Evolutionary conservation across 2,888 invertebrate species (phyloP).

Genomic region (Pyrrhosoma nymphula): DNA sequence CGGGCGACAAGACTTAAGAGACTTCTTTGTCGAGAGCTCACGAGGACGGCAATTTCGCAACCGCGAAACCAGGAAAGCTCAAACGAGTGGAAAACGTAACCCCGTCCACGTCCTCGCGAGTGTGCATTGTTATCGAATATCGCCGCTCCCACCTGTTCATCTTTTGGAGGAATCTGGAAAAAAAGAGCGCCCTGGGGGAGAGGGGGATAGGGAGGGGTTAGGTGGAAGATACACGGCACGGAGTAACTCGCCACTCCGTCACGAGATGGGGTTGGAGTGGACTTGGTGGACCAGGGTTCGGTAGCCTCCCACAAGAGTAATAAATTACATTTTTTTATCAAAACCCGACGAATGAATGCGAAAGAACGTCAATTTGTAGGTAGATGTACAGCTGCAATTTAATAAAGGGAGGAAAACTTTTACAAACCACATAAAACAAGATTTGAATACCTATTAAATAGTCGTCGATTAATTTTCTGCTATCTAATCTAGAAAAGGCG

Average conservation of each 20-base stretch:
- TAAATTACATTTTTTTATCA: no score
- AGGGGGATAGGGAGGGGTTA: no score
- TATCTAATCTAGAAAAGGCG: no score
- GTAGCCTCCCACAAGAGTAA: neutral
- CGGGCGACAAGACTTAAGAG: neutral
- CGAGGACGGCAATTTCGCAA: slow-evolving; percentile 45
- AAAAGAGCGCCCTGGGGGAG: neutral
- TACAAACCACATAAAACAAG: no score
- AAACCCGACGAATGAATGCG: no score
- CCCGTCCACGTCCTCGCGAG: neutral
- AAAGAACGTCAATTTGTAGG: no score
- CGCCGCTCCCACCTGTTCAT: neutral
- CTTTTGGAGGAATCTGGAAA: neutral
- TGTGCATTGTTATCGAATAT: neutral
- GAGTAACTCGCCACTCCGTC: neutral
- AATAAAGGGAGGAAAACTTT: no score
- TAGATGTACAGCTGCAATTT: no score
- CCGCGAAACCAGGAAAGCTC: neutral
- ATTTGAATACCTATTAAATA: no score
- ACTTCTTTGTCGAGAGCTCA: slow-evolving; percentile 28
- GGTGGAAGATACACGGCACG: neutral
- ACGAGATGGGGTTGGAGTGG: neutral
- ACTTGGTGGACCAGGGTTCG: slow-evolving; percentile 2
- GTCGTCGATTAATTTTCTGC: no score
- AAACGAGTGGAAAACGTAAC: neutral